Evolutionary conservation across 2,797 vertebrate genomes (phyloP).

Genomic region (Sebastes trivittatus): DNA sequence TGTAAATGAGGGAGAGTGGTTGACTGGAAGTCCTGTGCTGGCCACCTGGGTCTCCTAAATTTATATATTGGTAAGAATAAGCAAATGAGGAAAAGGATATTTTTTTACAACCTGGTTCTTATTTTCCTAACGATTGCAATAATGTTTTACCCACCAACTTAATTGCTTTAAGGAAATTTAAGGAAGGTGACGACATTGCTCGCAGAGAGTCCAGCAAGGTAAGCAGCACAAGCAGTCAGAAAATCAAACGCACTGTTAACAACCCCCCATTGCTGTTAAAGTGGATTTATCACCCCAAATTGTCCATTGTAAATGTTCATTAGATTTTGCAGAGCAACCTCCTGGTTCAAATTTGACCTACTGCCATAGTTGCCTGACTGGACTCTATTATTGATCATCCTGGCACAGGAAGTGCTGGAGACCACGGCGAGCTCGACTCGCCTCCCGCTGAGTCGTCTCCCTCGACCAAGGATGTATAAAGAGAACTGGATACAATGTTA

Average conservation of each 20-base stretch:
- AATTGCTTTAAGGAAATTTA: constrained; percentile 9
- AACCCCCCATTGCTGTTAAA: constrained; percentile 9
- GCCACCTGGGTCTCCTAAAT: constrained; percentile 16
- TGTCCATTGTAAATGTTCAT: constrained; percentile 9
- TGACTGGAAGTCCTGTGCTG: constrained; percentile 54
- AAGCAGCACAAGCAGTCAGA: not conserved
- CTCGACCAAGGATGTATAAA: no score
- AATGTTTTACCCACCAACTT: constrained; percentile 34
- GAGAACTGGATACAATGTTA: no score
- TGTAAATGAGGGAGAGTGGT: constrained; percentile 36
- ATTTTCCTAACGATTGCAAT: constrained; percentile 9
- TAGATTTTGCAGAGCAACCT: not conserved
- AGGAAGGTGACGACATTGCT: constrained; percentile 28
- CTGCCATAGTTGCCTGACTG: not conserved
- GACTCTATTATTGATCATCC: not conserved
- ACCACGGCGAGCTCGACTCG: not conserved
- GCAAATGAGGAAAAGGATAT: constrained; percentile 6
- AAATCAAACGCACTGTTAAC: constrained; percentile 12
- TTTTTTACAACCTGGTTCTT: constrained; percentile 7
- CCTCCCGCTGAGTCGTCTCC: not conserved
- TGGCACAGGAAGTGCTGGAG: not conserved
- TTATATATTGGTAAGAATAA: constrained; percentile 11
- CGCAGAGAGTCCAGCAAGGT: not conserved
- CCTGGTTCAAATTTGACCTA: not conserved
- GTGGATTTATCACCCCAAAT: not conserved